Evolutionary conservation across 2,888 invertebrate genomes (phyloP).

Genomic region (Sesia bembeciformis): DNA sequence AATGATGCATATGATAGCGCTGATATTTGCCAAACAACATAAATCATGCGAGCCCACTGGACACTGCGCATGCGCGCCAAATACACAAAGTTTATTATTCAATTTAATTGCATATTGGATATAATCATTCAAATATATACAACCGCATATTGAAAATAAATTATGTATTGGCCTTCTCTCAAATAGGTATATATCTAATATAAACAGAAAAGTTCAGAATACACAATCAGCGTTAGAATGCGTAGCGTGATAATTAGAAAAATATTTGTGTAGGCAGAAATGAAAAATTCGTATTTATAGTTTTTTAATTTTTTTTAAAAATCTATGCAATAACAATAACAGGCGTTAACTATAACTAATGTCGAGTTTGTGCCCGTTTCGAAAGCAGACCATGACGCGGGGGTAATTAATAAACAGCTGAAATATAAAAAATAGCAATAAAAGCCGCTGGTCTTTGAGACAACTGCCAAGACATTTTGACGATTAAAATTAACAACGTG

Average conservation of each 20-base stretch:
- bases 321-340: no score
- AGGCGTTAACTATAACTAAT: constrained; percentile 7
- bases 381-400: constrained; percentile 20
- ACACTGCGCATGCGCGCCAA: constrained; percentile 20
- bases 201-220: no score
- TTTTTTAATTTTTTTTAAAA: no score
- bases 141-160: constrained; percentile 3
- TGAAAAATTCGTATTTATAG: no score
- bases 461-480: constrained; percentile 65
- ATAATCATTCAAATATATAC: neutral
- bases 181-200: neutral
- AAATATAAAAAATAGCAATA: constrained; percentile 50
- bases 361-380: constrained; percentile 19
- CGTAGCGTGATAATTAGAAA: no score
- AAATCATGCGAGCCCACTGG: constrained; percentile 22
- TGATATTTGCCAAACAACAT: constrained; percentile 26
- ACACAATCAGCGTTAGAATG: no score
- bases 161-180: constrained; percentile 3
- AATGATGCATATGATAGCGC: constrained; percentile 6
- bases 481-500: constrained; percentile 62
- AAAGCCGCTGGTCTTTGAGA: constrained; percentile 57
- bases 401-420: constrained; percentile 54
- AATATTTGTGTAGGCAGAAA: no score
- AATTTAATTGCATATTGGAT: constrained; percentile 1
- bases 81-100: constrained; percentile 13